Evolutionary conservation across 2,888 invertebrate genomes (phyloP).

Genomic region (Nemoura dubitans): DNA sequence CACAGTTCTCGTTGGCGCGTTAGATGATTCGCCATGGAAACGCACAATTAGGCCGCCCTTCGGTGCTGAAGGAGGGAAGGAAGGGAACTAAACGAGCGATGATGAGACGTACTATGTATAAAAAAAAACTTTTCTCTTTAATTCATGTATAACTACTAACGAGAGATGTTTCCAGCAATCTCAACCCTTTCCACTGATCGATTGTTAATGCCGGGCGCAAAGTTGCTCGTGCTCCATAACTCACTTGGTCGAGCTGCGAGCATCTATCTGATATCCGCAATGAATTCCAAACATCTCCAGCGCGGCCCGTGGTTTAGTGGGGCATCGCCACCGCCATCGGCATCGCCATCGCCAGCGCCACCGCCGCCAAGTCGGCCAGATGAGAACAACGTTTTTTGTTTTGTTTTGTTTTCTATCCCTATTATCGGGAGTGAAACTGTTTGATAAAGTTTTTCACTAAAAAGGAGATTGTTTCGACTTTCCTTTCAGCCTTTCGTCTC

Average conservation of each 20-base stretch:
- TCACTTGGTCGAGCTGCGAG: neutral
- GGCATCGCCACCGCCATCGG: neutral
- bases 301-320: neutral
- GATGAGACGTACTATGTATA: neutral
- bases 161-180: neutral
- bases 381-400: slow-evolving; percentile 3
- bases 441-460: slow-evolving; percentile 24
- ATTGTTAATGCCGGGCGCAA: slow-evolving; percentile 1
- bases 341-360: too few relatives aligned
- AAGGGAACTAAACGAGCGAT: slow-evolving; percentile 14
- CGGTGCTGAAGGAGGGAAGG: neutral
- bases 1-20: neutral
- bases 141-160: slow-evolving; percentile 3
- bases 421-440: slow-evolving; percentile 18
- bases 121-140: neutral
- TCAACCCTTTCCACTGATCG: neutral
- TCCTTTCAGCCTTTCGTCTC: slow-evolving; percentile 13
- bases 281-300: slow-evolving; percentile 7
- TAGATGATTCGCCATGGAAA: neutral
- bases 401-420: neutral
- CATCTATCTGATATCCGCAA: neutral
- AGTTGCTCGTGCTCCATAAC: neutral
- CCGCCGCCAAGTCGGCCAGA: neutral
- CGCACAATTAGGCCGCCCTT: neutral
- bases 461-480: slow-evolving; percentile 31